phyloP scores from a whole-genome alignment of 2,113 vertebrate genomes.

The Cettia cetti region DNA sequence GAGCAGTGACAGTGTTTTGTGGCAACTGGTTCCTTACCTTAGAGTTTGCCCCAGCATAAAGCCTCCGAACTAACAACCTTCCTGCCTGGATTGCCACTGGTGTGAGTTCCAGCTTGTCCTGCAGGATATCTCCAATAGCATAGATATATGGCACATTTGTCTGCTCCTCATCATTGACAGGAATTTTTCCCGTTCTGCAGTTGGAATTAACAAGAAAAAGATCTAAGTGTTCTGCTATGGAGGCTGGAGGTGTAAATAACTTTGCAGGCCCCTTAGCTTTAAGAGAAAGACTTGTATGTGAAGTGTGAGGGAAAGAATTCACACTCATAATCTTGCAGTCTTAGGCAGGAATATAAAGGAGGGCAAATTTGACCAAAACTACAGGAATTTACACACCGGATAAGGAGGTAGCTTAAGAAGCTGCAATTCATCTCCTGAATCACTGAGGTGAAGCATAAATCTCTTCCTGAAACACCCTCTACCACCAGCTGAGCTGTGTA shows the following conservation, averaged over 20 bases:
- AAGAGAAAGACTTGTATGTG: background rate
- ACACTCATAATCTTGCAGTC: background rate
- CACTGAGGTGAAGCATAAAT: background rate
- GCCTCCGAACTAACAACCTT: slow-evolving; percentile 73
- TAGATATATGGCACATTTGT: slow-evolving; percentile 80
- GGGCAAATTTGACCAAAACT: background rate
- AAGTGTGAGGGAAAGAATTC: background rate
- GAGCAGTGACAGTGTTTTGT: background rate
- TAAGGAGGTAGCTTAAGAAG: background rate
- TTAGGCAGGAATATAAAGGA: background rate
- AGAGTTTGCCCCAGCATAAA: slow-evolving; percentile 68
- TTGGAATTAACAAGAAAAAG: background rate
- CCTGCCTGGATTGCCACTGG: slow-evolving; percentile 85
- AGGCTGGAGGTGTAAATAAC: background rate
- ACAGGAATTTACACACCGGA: background rate
- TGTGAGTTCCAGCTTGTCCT: slow-evolving; percentile 77
- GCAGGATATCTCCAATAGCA: slow-evolving; percentile 79
- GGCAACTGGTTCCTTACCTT: slow-evolving; percentile 66
- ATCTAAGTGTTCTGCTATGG: background rate
- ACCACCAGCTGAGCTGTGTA: background rate
- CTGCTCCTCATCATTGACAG: slow-evolving; percentile 80
- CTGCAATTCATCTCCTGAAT: background rate
- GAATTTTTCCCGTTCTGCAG: slow-evolving; percentile 80
- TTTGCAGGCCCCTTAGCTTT: background rate
- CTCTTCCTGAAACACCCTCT: background rate